Evolutionary conservation across 2,113 vertebrate genomes (phyloP), one percentile per base, ranked within the genome.

Genomic region (Phyllostomus hastatus): DNA sequence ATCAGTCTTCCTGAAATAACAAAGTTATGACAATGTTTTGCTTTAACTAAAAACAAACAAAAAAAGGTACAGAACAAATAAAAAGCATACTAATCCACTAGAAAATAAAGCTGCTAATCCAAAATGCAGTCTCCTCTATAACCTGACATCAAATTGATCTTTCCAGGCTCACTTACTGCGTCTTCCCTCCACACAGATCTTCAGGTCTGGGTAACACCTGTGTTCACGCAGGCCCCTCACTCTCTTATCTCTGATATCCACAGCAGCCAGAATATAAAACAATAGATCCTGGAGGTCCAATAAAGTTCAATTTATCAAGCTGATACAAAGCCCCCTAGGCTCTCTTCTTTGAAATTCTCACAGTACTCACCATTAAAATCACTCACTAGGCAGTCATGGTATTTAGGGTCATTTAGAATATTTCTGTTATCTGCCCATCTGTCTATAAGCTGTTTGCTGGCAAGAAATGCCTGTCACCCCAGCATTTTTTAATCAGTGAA

Each of bases 11-110:
- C 88, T 76, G 66, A 59, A 93, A 46, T n/a, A 83, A 67, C 24
- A 50, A 64, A 33, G 31, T 46, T 48, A 52, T 75, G 52, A 89
- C 43, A 91, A 69, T 92, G 57, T 16, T 64, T 24, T 61, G 26
- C 33, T 84, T 92, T 88, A 72, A 59, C 41, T 69, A 88, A 90
- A 97, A 48, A 31, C 48, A 90, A 73, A 43, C 46, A 90, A 73
- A 43, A 64, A 76, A 67, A 84, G n/a, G 16, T 9, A 43, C 28
- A 75, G 89, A 48, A 19, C 0, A 54, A 69, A 86, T 26, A 48
- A 88, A 81, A 73, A 57, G 0, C 43, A 73, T 8, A 64, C 12
- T 43, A 38, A 17, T 78, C 35, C 82, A 17, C 31, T 91, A 67
- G 79, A 92, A 93, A 88, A 83, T 70, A 83, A 91, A 91, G 2